Percentiles rank a stretch among this genome's conserved stretches.
Conservation (phyloP, 2,797 vertebrate genomes). For the Premnoplex brunnescens region DNA sequence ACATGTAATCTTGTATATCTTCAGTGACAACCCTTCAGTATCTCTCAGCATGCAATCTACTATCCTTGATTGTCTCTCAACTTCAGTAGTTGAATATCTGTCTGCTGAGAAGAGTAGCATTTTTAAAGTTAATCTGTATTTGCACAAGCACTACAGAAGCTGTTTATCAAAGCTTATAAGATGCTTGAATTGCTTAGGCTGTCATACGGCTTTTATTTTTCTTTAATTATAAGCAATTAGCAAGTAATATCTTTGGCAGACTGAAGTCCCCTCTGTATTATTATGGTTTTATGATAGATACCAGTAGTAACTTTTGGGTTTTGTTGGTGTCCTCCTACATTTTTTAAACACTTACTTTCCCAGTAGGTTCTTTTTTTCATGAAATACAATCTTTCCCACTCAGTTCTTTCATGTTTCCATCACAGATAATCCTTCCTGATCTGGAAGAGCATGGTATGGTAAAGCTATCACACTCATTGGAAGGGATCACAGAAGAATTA, state of each 20-base stretch:
- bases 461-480: not conserved
- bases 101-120: not conserved
- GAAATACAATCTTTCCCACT: not conserved
- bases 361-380: not conserved
- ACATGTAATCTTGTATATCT: not conserved
- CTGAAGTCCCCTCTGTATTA: not conserved
- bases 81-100: not conserved
- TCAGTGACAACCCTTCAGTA: not conserved
- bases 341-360: not conserved
- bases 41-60: not conserved
- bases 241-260: not conserved
- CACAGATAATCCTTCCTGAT: not conserved
- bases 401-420: not conserved
- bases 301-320: not conserved
- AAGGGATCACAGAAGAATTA: not conserved
- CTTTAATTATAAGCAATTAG: not conserved
- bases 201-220: not conserved
- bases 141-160: not conserved
- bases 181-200: not conserved
- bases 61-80: not conserved
- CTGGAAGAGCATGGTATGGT: not conserved
- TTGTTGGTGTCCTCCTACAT: not conserved
- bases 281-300: not conserved
- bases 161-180: slow-evolving; percentile 4
- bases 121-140: slow-evolving; percentile 23